Evolutionary conservation across 2,113 vertebrate species (phyloP), one percentile per base, ranked within the genome.

Genomic region (Geococcyx californianus): DNA sequence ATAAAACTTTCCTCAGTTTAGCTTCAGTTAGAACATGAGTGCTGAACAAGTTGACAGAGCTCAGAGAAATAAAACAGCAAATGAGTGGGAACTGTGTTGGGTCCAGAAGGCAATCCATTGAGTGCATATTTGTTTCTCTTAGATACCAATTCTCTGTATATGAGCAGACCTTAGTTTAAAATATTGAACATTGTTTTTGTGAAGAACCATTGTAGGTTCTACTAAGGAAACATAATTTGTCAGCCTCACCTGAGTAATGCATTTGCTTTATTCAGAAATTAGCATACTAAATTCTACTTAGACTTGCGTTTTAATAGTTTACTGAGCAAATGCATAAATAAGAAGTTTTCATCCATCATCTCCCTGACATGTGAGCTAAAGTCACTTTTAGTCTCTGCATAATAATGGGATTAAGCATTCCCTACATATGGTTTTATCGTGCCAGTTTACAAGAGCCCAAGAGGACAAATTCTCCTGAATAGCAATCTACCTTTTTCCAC

Each of bases 361-460:
- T 68, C 47, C 33, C 75, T 90, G 93, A 96, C 86, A 93, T 16
- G 11, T 81, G 75, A 79, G 59, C 62, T 91, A 58, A 95, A 97
- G 90, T 87, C 86, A 90, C 88, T 94, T 95, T 90, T 95, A 94
- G 96, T 84, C 90, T 90, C 81, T 68, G 88, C 76, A 93, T 92
- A 95, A 95, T 73, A 92, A 95, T 64, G 36, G 68, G 86, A 95
- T 95, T 96, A 96, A 93, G 67, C 73, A 84, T 80, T 92, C 78
- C 58, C 51, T 82, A 78, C 54, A 31, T 38, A 52, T 29, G 87
- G 66, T 66, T 94, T 90, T 81, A 70, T 64, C 4, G 3, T 74
- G 68, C 11, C 81, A 82, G 45, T 88, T 94, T 89, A 84, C 47
- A 73, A 67, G 28, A 94, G 33, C 17, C 40, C 70, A n/a, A 83